Evolutionary conservation across 1,140 invertebrate species (phyloP).

Genomic region (Cherax quadricarinatus): DNA sequence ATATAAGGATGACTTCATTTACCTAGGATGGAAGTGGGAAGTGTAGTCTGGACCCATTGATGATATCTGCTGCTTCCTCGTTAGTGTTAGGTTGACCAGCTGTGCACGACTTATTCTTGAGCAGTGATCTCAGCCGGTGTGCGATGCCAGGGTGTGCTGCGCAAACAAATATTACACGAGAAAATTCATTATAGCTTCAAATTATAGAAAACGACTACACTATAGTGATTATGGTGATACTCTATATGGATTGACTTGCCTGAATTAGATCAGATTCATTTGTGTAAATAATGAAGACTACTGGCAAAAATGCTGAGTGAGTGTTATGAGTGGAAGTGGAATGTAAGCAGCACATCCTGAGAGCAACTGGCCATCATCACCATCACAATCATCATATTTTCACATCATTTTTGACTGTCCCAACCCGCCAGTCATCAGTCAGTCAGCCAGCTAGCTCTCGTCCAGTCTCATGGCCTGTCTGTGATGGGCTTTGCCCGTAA

Average conservation of each 20-base stretch:
- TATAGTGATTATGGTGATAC: conserved; percentile 30
- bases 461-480: conserved; percentile 67
- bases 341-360: conserved; percentile 55
- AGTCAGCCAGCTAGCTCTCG: conserved; percentile 65
- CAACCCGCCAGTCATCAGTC: conserved; percentile 44
- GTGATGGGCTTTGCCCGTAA: conserved; percentile 62
- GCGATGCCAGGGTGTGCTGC: conserved; percentile 62
- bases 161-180: background rate
- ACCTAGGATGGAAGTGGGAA: conserved; percentile 30
- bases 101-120: conserved; percentile 50
- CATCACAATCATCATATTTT: conserved; percentile 59
- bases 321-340: conserved; percentile 1
- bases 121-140: conserved; percentile 58
- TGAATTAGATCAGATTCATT: conserved; percentile 20
- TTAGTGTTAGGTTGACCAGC: conserved; percentile 60
- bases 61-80: conserved; percentile 57
- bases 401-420: conserved; percentile 56
- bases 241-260: background rate
- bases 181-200: conserved; percentile 7
- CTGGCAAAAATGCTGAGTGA: conserved; percentile 15
- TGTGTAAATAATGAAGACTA: conserved; percentile 14
- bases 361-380: conserved; percentile 56
- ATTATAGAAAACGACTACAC: conserved; percentile 14
- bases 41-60: conserved; percentile 48
- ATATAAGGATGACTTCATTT: conserved; percentile 1